Conservation (phyloP, 2,888 invertebrate species). For the Sabatieria punctata region DNA sequence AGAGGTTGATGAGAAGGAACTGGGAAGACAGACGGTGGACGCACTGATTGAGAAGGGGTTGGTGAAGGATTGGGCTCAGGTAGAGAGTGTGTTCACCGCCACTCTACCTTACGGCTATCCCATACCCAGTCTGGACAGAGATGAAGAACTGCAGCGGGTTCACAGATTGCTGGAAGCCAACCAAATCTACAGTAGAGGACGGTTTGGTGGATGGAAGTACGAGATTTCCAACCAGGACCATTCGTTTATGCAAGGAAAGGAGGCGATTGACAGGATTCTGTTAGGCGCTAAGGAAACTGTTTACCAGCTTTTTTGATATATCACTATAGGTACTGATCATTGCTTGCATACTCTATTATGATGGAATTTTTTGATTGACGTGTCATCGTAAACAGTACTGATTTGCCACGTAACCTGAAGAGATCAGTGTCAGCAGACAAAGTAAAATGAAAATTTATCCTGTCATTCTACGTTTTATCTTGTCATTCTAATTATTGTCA, state of each 20-base stretch:
- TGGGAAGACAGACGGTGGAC: conserved; percentile 21
- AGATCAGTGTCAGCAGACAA: no score
- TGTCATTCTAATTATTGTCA: no score
- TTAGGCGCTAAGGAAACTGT: no score
- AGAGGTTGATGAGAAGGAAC: conserved; percentile 21
- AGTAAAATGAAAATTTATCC: no score
- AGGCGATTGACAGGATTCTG: no score
- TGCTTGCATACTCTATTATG: no score
- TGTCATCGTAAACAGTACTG: no score
- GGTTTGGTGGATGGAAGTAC: conserved; percentile 30
- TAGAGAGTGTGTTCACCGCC: conserved; percentile 23
- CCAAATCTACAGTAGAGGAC: conserved; percentile 25
- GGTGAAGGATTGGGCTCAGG: conserved; percentile 23
- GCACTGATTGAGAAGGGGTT: conserved; percentile 25
- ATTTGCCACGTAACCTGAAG: no score
- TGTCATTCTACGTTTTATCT: no score
- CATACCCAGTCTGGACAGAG: conserved; percentile 24
- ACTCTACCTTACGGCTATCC: conserved; percentile 26
- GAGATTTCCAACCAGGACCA: conserved; percentile 27
- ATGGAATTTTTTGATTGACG: no score
- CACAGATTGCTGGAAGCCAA: conserved; percentile 23
- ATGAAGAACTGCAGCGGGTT: conserved; percentile 24
- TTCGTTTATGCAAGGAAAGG: conserved; percentile 29
- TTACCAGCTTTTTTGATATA: no score
- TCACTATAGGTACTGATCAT: no score